Evolutionary conservation across 2,797 vertebrate species (phyloP).

Genomic region (Hafferia zeledoni): DNA sequence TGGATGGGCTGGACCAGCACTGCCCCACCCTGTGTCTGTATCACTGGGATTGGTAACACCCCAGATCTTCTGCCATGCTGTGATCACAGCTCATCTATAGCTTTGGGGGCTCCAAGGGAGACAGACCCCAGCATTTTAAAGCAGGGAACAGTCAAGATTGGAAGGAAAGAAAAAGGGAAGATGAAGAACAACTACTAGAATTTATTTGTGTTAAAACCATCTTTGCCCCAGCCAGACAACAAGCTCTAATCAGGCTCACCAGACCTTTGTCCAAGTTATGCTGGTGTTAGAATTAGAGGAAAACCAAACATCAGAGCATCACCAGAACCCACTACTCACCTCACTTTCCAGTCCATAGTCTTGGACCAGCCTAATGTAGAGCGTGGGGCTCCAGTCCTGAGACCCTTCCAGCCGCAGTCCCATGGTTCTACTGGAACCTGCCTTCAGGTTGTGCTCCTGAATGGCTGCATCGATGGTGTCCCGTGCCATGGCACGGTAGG

Average conservation of each 20-base stretch:
- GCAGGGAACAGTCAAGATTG: background rate
- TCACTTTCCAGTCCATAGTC: slow-evolving; percentile 96
- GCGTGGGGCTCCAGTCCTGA: slow-evolving; percentile 91
- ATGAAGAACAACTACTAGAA: background rate
- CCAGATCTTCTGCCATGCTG: background rate
- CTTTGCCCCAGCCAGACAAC: background rate
- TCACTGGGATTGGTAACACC: slow-evolving; percentile 10
- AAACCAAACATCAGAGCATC: background rate
- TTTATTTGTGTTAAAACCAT: background rate
- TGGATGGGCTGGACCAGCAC: slow-evolving; percentile 53
- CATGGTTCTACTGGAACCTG: slow-evolving; percentile 82
- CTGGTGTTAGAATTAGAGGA: rapidly evolving
- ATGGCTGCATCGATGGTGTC: slow-evolving; percentile 88
- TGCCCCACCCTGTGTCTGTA: background rate
- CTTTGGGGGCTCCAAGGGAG: background rate
- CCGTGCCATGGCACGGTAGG: slow-evolving; percentile 92
- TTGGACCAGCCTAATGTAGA: slow-evolving; percentile 95
- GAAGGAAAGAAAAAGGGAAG: background rate
- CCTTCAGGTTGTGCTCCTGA: slow-evolving; percentile 76
- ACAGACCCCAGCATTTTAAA: background rate
- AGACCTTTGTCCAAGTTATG: background rate
- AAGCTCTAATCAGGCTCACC: background rate
- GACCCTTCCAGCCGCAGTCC: slow-evolving; percentile 90
- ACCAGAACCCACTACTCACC: slow-evolving; percentile 69
- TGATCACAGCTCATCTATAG: background rate